Percentiles rank a stretch among this genome's conserved stretches.
These are phyloP conservation scores for Halictus quadricinctus DNA, from an alignment of 2,888 invertebrate genomes.

Conservation along the genomic window DNA sequence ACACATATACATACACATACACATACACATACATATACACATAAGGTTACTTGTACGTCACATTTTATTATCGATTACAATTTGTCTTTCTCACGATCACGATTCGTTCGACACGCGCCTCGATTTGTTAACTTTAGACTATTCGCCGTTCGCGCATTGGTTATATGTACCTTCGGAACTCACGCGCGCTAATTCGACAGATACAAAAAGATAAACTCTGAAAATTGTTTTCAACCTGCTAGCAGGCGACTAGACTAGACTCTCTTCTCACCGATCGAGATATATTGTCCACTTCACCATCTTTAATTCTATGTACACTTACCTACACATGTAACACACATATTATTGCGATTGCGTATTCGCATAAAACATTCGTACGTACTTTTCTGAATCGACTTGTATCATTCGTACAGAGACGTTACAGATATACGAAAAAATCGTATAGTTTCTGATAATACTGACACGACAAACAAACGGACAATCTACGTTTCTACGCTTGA, in stretches of 20 bases:
- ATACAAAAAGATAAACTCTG: slow-evolving; percentile 18
- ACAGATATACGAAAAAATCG: slow-evolving; percentile 10
- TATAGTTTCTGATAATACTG: neutral
- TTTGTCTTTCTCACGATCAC: neutral
- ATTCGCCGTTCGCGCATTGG: neutral
- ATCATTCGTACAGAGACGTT: slow-evolving; percentile 5
- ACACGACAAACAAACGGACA: neutral
- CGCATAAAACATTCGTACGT: slow-evolving; percentile 22
- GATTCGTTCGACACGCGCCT: neutral
- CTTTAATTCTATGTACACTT: slow-evolving; percentile 19
- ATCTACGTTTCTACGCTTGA: slow-evolving; percentile 12
- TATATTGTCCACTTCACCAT: slow-evolving; percentile 3
- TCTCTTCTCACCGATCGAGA: neutral
- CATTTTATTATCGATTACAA: slow-evolving; percentile 11
- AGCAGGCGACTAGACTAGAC: neutral
- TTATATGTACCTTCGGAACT: neutral
- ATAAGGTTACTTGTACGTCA: neutral
- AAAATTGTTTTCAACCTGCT: neutral
- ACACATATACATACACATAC: neutral
- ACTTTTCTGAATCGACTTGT: neutral
- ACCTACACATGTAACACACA: slow-evolving; percentile 47
- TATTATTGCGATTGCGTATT: slow-evolving; percentile 48
- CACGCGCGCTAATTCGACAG: neutral
- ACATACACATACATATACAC: neutral
- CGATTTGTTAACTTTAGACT: neutral